Evolutionary conservation across 2,113 vertebrate species (phyloP).

Genomic region (Pachypanchax playfairii): DNA sequence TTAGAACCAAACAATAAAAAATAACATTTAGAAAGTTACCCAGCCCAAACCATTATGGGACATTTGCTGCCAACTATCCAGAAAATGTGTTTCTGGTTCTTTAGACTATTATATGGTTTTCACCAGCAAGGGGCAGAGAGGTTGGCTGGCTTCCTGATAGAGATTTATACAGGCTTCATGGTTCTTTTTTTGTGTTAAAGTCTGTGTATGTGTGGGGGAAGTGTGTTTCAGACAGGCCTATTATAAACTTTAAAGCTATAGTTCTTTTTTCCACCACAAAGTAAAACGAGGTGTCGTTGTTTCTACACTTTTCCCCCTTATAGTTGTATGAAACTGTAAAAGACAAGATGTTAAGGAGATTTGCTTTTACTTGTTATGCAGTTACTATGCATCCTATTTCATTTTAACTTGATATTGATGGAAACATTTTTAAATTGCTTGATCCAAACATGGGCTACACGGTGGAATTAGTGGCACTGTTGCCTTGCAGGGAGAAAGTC

Average conservation of each 20-base stretch:
- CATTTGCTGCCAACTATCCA: conserved; percentile 81
- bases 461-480: too few species aligned
- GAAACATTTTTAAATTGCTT: conserved; percentile 47
- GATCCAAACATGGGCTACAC: conserved; percentile 67
- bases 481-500: too few species aligned
- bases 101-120: conserved; percentile 73
- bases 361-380: conserved; percentile 28
- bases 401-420: conserved; percentile 20
- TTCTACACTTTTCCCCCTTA: conserved; percentile 14
- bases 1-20: conserved; percentile 61
- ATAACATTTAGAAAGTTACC: conserved; percentile 72
- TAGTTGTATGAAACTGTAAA: not conserved
- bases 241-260: conserved; percentile 44
- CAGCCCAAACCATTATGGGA: conserved; percentile 72
- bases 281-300: conserved; percentile 30
- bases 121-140: conserved; percentile 68
- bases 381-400: conserved; percentile 3
- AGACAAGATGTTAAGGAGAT: conserved; percentile 4
- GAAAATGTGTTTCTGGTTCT: conserved; percentile 80
- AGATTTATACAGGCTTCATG: conserved; percentile 77
- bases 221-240: conserved; percentile 43
- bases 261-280: conserved; percentile 32
- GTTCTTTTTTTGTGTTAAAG: conserved; percentile 38
- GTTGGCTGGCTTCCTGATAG: conserved; percentile 74
- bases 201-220: conserved; percentile 26